Conservation (phyloP, 1,140 invertebrate genomes). For the Dreissena rostriformis region DNA sequence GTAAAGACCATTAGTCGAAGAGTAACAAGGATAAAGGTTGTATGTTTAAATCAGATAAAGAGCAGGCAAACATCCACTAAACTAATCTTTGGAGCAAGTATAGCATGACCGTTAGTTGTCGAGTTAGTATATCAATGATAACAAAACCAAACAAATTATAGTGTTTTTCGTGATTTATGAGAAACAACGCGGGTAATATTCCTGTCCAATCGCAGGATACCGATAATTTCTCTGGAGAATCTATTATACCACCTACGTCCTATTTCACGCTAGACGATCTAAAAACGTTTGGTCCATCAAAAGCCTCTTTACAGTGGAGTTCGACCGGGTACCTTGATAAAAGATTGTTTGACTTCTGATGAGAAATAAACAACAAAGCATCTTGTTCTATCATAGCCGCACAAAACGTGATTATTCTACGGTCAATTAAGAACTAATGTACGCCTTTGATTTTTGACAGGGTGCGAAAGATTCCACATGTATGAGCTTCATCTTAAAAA, state of each 20-base stretch:
- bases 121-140: no score
- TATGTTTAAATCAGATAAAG: no score
- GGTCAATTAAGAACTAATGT: background rate
- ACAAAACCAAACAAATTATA: no score
- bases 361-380: background rate
- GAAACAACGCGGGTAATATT: no score
- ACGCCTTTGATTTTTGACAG: background rate
- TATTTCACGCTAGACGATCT: background rate
- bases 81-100: no score
- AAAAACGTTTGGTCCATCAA: background rate
- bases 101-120: no score
- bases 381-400: conserved; percentile 7
- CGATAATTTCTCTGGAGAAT: background rate
- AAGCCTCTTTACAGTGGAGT: background rate
- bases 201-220: no score
- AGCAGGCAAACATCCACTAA: no score
- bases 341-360: background rate
- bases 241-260: conserved; percentile 1
- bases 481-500: no score
- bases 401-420: background rate
- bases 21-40: no score
- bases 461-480: background rate
- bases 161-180: no score
- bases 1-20: no score
- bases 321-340: background rate